Evolutionary conservation across 2,113 vertebrate genomes (phyloP), one percentile per base, ranked within the genome.

Genomic region (Pogonocichla stellata): DNA sequence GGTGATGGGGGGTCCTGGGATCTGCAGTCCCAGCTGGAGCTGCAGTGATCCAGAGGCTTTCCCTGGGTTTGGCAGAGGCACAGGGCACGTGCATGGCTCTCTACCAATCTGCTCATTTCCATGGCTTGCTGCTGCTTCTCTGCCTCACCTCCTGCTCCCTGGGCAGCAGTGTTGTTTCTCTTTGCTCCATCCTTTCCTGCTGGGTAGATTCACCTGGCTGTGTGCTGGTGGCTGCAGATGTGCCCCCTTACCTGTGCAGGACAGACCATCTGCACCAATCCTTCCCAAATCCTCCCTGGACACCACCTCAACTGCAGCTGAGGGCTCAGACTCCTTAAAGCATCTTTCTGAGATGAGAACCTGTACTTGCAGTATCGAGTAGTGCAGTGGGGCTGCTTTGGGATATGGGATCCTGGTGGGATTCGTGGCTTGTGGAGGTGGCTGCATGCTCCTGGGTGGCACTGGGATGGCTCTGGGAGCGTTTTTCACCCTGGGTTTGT

Each of bases 301-400:
- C 53, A 24, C 22, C 17, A 4, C 53, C 0, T 2, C 78, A 90
- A n/a, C 43, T 64, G 72, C 65, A 74, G 65, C 45, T 10, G 11
- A 51, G 89, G 77, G 69, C 61, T 64, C n/a, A 40, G 48, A 14
- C 13, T 87, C 36, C 9, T 26, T 38, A 9, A 12, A 91, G 34
- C 56, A 17, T 71, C 45, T 50, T 67, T 71, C 33, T 29, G 18
- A 22, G 12, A 6, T 0, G 1, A 38, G 71, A 31, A n/a, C 25
- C 1, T 6, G 1, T n/a, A 11, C 8, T 42, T 15, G 22, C 24
- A 26, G 4, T 38, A 6, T 28, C 1, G 0, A 22, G 51, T 33
- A 6, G 36, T 2, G 2, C 3, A 8, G 24, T 12, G 78, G 9
- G 2, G 56, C 86, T 51, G 38, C 72, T 56, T 20, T 5, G 2